Evolutionary conservation across 2,113 vertebrate species (phyloP).

Genomic region (Paedocypris sp.): DNA sequence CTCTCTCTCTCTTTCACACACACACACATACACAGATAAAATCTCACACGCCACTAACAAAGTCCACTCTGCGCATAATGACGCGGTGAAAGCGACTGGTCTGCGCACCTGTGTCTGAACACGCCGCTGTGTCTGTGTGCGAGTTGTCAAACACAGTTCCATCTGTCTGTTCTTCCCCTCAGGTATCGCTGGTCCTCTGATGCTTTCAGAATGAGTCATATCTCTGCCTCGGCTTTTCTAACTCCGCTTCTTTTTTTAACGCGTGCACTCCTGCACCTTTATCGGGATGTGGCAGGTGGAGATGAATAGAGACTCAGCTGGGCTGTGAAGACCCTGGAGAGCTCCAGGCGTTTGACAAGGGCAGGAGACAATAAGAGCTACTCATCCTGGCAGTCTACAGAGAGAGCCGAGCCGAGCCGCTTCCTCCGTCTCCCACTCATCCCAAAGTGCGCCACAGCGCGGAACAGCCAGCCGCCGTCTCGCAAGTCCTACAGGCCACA

Average conservation of each 20-base stretch:
- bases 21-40: background rate
- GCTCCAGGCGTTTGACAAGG: slow-evolving; percentile 27
- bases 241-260: slow-evolving; percentile 27
- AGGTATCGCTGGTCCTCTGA: slow-evolving; percentile 29
- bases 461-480: background rate
- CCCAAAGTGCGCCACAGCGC: background rate
- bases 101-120: slow-evolving; percentile 3
- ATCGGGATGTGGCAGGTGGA: slow-evolving; percentile 33
- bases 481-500: background rate
- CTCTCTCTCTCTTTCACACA: background rate
- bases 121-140: slow-evolving; percentile 3
- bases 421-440: slow-evolving; percentile 4
- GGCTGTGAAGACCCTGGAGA: slow-evolving; percentile 31
- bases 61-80: slow-evolving; percentile 14
- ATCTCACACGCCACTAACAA: background rate
- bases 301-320: slow-evolving; percentile 34
- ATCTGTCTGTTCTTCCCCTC: slow-evolving; percentile 27
- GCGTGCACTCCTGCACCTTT: slow-evolving; percentile 29
- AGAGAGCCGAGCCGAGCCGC: background rate
- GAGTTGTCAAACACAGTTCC: slow-evolving; percentile 27
- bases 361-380: slow-evolving; percentile 33
- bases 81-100: slow-evolving; percentile 6
- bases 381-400: slow-evolving; percentile 22
- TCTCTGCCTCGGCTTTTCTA: slow-evolving; percentile 16
- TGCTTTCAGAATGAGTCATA: slow-evolving; percentile 27